A percentile compares a stretch with the other conserved stretches of the same genome.
Conservation (phyloP, 2,113 vertebrate species). For the Rhinopithecus roxellana region DNA sequence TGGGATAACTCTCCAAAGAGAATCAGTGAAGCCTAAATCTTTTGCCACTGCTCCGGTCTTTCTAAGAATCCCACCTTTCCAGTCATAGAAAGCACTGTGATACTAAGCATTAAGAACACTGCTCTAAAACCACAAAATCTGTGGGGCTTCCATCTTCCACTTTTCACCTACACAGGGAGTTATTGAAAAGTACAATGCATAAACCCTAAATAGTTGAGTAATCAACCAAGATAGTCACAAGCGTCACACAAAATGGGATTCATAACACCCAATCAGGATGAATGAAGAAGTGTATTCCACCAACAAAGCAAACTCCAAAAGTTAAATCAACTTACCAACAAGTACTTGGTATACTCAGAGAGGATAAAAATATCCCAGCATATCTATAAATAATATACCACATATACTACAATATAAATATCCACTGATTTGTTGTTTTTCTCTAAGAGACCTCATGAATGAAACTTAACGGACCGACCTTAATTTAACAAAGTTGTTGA, state of each 20-base stretch:
- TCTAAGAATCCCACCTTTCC: conserved; percentile 14
- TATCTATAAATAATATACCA: not conserved
- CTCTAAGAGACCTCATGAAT: not conserved
- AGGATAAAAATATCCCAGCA: not conserved
- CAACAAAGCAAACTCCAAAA: conserved; percentile 23
- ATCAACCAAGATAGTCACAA: not conserved
- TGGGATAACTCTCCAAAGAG: not conserved
- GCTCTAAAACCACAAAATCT: not conserved
- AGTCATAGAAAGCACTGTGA: not conserved
- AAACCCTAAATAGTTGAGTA: not conserved
- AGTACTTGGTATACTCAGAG: not conserved
- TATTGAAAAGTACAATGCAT: not conserved
- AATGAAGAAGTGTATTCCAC: not conserved
- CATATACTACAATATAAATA: not conserved
- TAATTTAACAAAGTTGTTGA: not conserved
- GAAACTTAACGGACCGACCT: not conserved
- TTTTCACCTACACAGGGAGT: not conserved
- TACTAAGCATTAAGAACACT: not conserved
- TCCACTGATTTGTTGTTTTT: not conserved
- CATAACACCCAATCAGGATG: not conserved
- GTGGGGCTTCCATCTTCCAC: not conserved
- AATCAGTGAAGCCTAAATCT: not conserved
- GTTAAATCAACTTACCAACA: not conserved
- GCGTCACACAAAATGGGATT: not conserved
- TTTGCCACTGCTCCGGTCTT: not conserved